A percentile compares a stretch with the other conserved stretches of the same genome.
Evolutionary conservation across 2,113 vertebrate genomes (phyloP).

Genomic region (Muntiacus reevesi): DNA sequence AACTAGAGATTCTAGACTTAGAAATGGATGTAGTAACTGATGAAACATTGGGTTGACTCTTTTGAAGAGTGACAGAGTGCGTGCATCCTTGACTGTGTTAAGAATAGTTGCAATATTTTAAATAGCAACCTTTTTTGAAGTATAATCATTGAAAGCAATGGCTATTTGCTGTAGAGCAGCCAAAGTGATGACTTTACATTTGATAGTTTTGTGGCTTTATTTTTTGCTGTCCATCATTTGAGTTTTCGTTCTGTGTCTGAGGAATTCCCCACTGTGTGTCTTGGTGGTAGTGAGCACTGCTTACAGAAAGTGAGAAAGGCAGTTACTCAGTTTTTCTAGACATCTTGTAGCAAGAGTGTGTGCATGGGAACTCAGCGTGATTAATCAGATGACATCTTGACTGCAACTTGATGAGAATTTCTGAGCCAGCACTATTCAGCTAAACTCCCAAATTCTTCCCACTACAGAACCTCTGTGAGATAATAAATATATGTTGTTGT

Average conservation of each 20-base stretch:
- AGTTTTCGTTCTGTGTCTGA: background rate
- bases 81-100: background rate
- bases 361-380: background rate
- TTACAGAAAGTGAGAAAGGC: slow-evolving; percentile 21
- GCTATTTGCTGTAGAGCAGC: background rate
- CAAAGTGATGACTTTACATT: background rate
- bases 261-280: background rate
- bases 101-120: background rate
- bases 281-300: background rate
- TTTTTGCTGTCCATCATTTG: background rate
- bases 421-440: background rate
- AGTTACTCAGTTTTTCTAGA: background rate
- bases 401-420: background rate
- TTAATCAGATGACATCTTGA: background rate
- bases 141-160: background rate
- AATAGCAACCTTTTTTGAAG: background rate
- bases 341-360: background rate
- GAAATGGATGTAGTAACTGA: background rate
- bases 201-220: background rate
- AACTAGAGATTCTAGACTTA: background rate
- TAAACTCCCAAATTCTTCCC: background rate
- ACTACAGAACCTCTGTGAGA: background rate
- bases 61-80: background rate
- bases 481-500: background rate
- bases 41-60: background rate